phyloP scores from a whole-genome alignment of 2,113 vertebrate species.

The Phaetusa simplex region DNA sequence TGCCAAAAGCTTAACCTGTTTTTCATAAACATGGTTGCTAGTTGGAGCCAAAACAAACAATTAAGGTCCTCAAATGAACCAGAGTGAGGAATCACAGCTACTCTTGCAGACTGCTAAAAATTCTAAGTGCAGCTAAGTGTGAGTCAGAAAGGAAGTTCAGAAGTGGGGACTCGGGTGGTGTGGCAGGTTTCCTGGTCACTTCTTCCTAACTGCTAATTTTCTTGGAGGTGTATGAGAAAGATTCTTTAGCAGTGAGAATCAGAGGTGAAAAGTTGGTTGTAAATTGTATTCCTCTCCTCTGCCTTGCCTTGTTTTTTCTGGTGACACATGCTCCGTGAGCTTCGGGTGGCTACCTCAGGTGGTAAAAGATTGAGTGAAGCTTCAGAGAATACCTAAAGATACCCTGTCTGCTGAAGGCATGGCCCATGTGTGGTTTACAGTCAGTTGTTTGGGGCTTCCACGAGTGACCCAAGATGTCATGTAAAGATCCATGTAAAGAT shows the following conservation, averaged over 20 bases:
- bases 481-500: not conserved
- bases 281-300: not conserved
- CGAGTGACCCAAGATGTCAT: not conserved
- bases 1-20: constrained; percentile 84
- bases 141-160: not conserved
- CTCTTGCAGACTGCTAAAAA: constrained; percentile 17
- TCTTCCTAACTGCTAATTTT: not conserved
- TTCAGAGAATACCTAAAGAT: not conserved
- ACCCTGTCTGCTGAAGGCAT: not conserved
- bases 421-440: too few relatives aligned
- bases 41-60: constrained; percentile 73
- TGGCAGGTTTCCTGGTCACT: not conserved
- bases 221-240: not conserved
- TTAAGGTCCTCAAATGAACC: constrained; percentile 76
- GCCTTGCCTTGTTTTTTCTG: not conserved
- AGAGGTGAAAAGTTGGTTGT: not conserved
- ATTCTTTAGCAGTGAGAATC: not conserved
- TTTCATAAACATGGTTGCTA: constrained; percentile 76
- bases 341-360: not conserved
- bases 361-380: not conserved
- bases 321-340: not conserved
- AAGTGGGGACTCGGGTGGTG: rapidly evolving
- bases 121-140: not conserved
- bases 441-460: not conserved
- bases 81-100: constrained; percentile 36